Evolutionary conservation across 1,140 invertebrate genomes (phyloP).

Genomic region (Bombus difficillimus): DNA sequence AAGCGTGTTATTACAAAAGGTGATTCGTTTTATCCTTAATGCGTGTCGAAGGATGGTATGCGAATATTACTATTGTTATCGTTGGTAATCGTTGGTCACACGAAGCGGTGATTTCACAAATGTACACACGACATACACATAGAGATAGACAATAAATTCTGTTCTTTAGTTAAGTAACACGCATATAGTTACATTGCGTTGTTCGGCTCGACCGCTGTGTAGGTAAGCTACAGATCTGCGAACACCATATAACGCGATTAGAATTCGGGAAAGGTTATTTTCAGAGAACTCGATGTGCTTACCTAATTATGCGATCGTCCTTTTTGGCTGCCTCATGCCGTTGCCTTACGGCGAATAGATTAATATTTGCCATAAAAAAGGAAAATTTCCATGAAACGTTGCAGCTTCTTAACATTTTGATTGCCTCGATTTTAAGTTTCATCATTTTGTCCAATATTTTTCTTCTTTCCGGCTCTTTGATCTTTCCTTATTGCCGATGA

Average conservation of each 20-base stretch:
- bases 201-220: conserved; percentile 31
- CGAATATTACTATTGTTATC: conserved; percentile 24
- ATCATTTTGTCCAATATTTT: not conserved
- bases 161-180: conserved; percentile 49
- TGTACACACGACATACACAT: conserved; percentile 12
- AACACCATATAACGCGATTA: no score
- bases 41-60: not conserved
- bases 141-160: conserved; percentile 76
- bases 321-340: conserved; percentile 6
- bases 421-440: no score
- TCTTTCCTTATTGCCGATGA: not conserved
- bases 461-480: not conserved
- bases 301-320: conserved; percentile 13
- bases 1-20: not conserved
- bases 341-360: not conserved
- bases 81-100: conserved; percentile 31
- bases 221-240: conserved; percentile 6
- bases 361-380: not conserved
- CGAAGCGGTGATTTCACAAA: conserved; percentile 56
- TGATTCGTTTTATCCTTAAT: conserved; percentile 9
- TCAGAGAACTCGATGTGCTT: not conserved
- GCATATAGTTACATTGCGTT: conserved; percentile 42
- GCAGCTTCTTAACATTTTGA: no score
- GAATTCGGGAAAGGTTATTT: not conserved
- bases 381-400: no score